A percentile compares a stretch with the other conserved stretches of the same genome.
Conservation (phyloP, 1,140 invertebrate genomes). For the Catajapyx aquilonaris region DNA sequence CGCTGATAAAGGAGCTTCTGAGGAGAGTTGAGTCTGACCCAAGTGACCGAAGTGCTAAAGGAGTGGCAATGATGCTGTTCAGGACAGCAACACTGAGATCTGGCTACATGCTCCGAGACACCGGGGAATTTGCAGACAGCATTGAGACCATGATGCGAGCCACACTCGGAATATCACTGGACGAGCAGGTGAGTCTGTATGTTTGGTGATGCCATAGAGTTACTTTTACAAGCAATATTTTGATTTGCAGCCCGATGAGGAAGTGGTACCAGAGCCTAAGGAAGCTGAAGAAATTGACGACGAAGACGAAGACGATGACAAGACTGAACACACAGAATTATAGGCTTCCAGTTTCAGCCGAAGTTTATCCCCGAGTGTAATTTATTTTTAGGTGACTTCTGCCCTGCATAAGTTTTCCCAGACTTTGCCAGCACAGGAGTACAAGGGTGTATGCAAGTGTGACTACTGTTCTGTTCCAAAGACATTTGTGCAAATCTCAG, state of each 20-base stretch:
- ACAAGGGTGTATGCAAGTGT: too few relatives aligned
- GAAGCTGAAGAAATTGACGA: conserved; percentile 10
- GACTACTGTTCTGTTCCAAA: too few relatives aligned
- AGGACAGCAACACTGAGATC: conserved; percentile 81
- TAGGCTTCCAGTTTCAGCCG: too few relatives aligned
- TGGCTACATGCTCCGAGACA: conserved; percentile 72
- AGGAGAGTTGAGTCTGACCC: conserved; percentile 57
- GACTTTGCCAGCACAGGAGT: too few relatives aligned
- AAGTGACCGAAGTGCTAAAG: conserved; percentile 56
- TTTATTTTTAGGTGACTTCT: too few relatives aligned
- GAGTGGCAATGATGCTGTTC: conserved; percentile 82
- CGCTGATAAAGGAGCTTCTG: conserved; percentile 77
- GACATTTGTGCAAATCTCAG: too few relatives aligned
- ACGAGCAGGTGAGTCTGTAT: conserved; percentile 35
- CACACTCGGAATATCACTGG: conserved; percentile 54
- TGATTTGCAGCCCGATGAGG: conserved; percentile 21
- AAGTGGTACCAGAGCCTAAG: conserved; percentile 14
- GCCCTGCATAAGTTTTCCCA: too few relatives aligned
- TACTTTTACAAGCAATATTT: conserved; percentile 19
- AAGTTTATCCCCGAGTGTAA: too few relatives aligned
- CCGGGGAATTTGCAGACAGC: conserved; percentile 60
- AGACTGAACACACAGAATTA: too few relatives aligned
- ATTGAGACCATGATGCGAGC: conserved; percentile 72
- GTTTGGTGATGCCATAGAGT: too few relatives aligned
- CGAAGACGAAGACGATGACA: conserved; percentile 13